Percentiles rank a stretch among this genome's conserved stretches.
phyloP scores from a whole-genome alignment of 2,113 vertebrate genomes.

The Ancistrus triradiatus region DNA sequence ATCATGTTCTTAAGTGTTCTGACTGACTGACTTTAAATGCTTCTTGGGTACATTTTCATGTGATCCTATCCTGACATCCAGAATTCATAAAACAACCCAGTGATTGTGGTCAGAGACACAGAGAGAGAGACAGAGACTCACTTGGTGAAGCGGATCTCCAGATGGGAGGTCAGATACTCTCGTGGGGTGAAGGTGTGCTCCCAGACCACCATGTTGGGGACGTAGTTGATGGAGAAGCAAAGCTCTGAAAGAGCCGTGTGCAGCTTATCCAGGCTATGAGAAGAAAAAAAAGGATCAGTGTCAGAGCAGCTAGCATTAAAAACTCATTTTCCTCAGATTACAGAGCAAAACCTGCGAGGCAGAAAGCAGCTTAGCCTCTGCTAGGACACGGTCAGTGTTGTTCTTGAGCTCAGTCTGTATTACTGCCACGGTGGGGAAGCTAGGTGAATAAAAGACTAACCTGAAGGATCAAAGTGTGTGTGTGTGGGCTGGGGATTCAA shows the following conservation, averaged over 20 bases:
- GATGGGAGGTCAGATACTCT: constrained; percentile 96
- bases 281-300: not conserved
- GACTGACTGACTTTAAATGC: no score
- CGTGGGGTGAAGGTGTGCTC: constrained; percentile 97
- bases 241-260: constrained; percentile 98
- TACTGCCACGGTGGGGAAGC: constrained; percentile 10
- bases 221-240: constrained; percentile 99
- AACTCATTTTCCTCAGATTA: constrained; percentile 40
- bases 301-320: constrained; percentile 27
- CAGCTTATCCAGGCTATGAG: constrained; percentile 91
- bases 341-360: not conserved
- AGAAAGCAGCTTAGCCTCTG: constrained; percentile 19
- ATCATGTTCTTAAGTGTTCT: no score
- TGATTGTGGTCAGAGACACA: no score
- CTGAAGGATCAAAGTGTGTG: constrained; percentile 7
- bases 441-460: constrained; percentile 16
- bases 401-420: constrained; percentile 10
- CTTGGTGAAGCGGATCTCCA: constrained; percentile 99
- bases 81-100: no score
- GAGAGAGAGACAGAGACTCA: constrained; percentile 60
- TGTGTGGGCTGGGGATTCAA: not conserved
- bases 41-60: no score
- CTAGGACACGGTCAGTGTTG: not conserved
- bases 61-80: no score
- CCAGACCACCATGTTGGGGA: constrained; percentile 97